Evolutionary conservation across 2,797 vertebrate genomes (phyloP), one percentile per base, ranked within the genome.

Genomic region (Erithacus rubecula): DNA sequence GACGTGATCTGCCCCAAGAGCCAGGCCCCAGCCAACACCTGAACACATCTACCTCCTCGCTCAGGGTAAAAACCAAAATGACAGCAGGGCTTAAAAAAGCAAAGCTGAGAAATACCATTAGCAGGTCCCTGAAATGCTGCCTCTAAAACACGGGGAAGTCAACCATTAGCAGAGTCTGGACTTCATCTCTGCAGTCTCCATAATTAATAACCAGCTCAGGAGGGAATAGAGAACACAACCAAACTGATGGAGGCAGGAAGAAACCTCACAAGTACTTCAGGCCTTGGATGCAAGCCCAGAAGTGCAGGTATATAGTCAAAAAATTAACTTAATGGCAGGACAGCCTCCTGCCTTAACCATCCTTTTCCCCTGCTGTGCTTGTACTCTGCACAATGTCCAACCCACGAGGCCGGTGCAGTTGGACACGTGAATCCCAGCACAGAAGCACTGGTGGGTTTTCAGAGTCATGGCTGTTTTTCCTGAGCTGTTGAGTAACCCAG

Each of bases 201-300:
- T 96, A 95, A 95, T 96, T 95, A 96, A 96, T 92, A 95, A 96
- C 60, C 14, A 93, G 94, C 81, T 89, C 88, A 78, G 64, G 59
- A 87, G 83, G 84, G 93, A 96, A 93, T 9, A 69, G 62, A 76
- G 65, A 92, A 76, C 16, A 82, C 70, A 80, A 29, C 64, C 2
- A 49, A 70, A 58, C 83, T 46, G 64, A 91, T 59, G 75, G 81
- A 89, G 71, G 63, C 59, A 74, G 89, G 58, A 93, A 51, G 81
- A 89, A 95, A 90, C 56, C 0, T 0, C 41, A 18, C 44, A 34
- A 86, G 59, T 87, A 74, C 92, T 92, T 89, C 77, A 49, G 81
- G 86, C 58, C n/a, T 85, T 94, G 95, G 89, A 90, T n/a, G 46
- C 24, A 68, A 87, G 90, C 89, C 81, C 94, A 92, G 93, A 65